Evolutionary conservation across 2,888 invertebrate genomes (phyloP), one percentile per base, ranked within the genome.

Genomic region (Ophioninae sp.): DNA sequence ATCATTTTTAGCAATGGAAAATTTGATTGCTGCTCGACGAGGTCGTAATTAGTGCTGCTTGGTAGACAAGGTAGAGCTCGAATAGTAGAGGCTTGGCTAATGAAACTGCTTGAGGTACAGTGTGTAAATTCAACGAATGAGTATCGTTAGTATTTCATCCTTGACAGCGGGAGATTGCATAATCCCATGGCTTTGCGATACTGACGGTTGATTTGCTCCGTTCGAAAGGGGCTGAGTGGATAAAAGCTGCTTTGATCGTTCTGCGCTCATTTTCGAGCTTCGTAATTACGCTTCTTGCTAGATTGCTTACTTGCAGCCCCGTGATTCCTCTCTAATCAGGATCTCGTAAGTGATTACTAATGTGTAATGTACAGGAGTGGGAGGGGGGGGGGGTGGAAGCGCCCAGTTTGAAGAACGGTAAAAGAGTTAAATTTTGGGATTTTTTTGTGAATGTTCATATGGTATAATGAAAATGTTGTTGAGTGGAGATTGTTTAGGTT

Each of bases 91-190:
- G 58, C 59, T 30, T 13, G 58, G 64, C 23, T 56, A 69, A 41
- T 71, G 64, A 76, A 76, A 71, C 76, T 58, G 44, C 71, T 63
- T 61, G 56, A 79, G 78, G 64, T 59, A 51, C 51, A 2, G 51
- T 41, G 30, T 67, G 61, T 61, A 68, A 77, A 77, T 76, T 61
- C 59, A 71, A 76, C 76, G 76, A 76, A 76, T 10, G 51, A 76
- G 72, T 44, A 41, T 67, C 30, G n/a, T 7, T 37, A n/a, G 37
- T 58, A 58, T 67, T 72, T 30, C 63, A 67, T 61, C 67, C 65
- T 20, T 10, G 67, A 20, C 22, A 10, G 20, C 13, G 37, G 51
- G 51, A 67, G 39, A 51, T 44, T 63, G 41, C 67, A 73, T 77
- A 73, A 78, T 81, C 73, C 67, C 58, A 64, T 68, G 61, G 30